A percentile compares a stretch with the other conserved stretches of the same genome.
Evolutionary conservation across 2,113 vertebrate genomes (phyloP).

Genomic region (Prietella phreatophila): DNA sequence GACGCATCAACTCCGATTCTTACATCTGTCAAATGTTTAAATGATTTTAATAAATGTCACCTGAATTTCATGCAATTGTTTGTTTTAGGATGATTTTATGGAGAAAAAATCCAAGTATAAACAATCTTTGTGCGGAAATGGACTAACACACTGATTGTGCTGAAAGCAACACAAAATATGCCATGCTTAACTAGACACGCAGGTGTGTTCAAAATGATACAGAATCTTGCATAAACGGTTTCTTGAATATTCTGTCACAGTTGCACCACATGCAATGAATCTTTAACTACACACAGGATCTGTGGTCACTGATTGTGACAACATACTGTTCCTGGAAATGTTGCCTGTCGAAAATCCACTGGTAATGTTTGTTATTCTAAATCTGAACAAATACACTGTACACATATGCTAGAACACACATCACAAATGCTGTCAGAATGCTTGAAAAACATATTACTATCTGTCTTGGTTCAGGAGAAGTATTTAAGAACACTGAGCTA

Average conservation of each 20-base stretch:
- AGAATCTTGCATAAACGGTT: background rate
- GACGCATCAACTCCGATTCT: too few relatives aligned
- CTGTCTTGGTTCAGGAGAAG: background rate
- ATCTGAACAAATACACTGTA: background rate
- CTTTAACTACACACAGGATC: background rate
- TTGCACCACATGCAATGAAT: background rate
- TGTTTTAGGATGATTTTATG: too few relatives aligned
- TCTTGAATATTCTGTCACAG: too few relatives aligned
- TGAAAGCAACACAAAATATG: too few relatives aligned
- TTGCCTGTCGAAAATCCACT: background rate
- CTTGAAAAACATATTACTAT: background rate
- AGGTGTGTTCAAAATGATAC: too few relatives aligned
- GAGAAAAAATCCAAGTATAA: too few relatives aligned
- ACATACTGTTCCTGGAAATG: background rate
- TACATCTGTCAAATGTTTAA: too few relatives aligned
- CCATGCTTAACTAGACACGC: too few relatives aligned
- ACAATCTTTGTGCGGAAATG: too few relatives aligned
- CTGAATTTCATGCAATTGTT: too few relatives aligned
- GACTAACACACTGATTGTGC: too few relatives aligned
- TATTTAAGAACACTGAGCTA: background rate
- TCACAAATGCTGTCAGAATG: background rate
- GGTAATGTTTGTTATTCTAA: background rate
- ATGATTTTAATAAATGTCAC: too few relatives aligned
- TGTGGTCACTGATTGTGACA: background rate
- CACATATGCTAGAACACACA: background rate